Percentiles rank a stretch among this genome's conserved stretches.
These are phyloP conservation scores for Pipra filicauda DNA, from an alignment of 2,113 vertebrate genomes.

Conservation along the genomic window DNA sequence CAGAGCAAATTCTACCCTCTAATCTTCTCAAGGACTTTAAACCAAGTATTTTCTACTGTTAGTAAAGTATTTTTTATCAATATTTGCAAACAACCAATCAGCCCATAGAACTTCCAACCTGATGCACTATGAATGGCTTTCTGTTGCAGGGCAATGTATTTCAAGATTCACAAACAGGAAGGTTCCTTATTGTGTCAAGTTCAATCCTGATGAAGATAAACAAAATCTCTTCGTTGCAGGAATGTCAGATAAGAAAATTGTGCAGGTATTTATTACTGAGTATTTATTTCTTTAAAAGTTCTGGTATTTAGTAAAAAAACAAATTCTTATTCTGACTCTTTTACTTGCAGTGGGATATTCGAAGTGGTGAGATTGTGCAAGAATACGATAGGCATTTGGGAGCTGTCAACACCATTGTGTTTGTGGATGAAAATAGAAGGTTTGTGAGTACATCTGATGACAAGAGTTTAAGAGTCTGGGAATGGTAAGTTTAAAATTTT, in stretches of 20 bases:
- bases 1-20: background rate
- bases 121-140: background rate
- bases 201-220: conserved; percentile 98
- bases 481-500: conserved; percentile 85
- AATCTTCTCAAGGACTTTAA: background rate
- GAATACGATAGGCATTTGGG: conserved; percentile 97
- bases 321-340: background rate
- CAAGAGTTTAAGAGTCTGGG: conserved; percentile 97
- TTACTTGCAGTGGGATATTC: conserved; percentile 88
- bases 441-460: conserved; percentile 99
- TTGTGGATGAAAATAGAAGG: conserved; percentile 97
- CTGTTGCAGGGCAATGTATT: conserved; percentile 89
- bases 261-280: conserved; percentile 81
- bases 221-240: conserved; percentile 96
- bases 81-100: background rate
- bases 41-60: background rate
- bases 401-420: conserved; percentile 99
- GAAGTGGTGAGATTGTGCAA: conserved; percentile 94
- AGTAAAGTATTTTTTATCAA: background rate
- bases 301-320: background rate
- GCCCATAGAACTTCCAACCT: background rate
- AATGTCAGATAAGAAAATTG: conserved; percentile 99
- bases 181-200: conserved; percentile 98
- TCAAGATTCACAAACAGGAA: conserved; percentile 96
- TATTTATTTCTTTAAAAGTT: background rate